Conservation (phyloP, 2,888 invertebrate species). For the Sesamia inferens region DNA sequence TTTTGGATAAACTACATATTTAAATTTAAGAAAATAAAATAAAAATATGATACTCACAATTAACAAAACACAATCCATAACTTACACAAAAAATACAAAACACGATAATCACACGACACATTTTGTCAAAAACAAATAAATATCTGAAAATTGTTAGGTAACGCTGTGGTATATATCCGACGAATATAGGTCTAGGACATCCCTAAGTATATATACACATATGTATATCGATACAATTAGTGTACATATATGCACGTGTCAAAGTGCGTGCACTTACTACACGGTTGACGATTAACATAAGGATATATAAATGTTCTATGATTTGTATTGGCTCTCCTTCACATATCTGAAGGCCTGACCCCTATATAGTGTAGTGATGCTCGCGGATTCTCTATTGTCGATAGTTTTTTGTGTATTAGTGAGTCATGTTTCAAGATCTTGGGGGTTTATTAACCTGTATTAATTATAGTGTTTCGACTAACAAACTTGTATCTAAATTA, state of each 20-base stretch:
- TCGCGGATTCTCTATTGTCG: constrained; percentile 30
- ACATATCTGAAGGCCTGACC: constrained; percentile 85
- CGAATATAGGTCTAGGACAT: constrained; percentile 74
- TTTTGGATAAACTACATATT: neutral
- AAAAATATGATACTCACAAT: constrained; percentile 76
- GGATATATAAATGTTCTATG: constrained; percentile 86
- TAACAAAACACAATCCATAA: constrained; percentile 81
- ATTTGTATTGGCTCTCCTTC: constrained; percentile 85
- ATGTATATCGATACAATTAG: constrained; percentile 37
- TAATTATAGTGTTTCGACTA: neutral
- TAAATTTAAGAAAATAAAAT: neutral
- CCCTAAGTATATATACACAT: constrained; percentile 53
- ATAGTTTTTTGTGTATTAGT: neutral
- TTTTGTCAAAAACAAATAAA: constrained; percentile 73
- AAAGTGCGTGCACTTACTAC: constrained; percentile 79
- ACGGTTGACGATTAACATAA: constrained; percentile 79
- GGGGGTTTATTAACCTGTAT: neutral
- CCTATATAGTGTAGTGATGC: constrained; percentile 82
- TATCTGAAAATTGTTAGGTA: constrained; percentile 58
- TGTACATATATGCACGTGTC: constrained; percentile 66
- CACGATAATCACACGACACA: constrained; percentile 75
- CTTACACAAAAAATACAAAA: constrained; percentile 67
- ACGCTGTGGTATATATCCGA: constrained; percentile 66
- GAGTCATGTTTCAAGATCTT: neutral
- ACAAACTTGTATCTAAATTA: neutral